Percentiles rank a stretch among this genome's conserved stretches.
Conservation (phyloP, 2,797 vertebrate species). For the Rachycentron canadum region DNA sequence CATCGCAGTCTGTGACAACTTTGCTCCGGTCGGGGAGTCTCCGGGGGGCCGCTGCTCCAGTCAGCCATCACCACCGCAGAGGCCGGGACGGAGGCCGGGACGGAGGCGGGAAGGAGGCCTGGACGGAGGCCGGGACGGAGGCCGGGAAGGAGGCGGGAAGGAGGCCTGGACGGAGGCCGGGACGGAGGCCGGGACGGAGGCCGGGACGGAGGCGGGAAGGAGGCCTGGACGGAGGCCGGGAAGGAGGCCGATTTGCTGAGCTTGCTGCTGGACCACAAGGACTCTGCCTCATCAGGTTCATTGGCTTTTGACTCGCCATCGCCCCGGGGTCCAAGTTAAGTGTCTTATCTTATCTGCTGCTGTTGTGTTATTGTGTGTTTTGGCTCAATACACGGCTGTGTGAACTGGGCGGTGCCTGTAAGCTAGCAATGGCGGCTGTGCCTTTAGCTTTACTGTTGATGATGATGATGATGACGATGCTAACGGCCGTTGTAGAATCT, state of each 20-base stretch:
- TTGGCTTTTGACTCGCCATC: background rate
- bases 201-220: background rate
- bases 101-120: no score
- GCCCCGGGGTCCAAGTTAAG: background rate
- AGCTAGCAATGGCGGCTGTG: background rate
- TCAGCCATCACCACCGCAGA: background rate
- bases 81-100: background rate
- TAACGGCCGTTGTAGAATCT: no score
- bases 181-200: no score
- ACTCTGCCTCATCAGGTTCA: background rate
- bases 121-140: no score
- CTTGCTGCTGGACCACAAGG: no score
- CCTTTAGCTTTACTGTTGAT: background rate
- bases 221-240: no score
- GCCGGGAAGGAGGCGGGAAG: no score
- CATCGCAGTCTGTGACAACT: background rate
- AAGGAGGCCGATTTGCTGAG: background rate
- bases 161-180: no score
- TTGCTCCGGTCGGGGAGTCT: no score
- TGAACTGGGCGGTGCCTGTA: background rate
- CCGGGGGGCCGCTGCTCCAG: background rate
- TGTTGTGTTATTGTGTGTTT: background rate
- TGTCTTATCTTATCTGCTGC: background rate
- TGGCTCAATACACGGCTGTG: no score
- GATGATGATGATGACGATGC: background rate